Evolutionary conservation across 1,140 invertebrate species (phyloP), one percentile per base, ranked within the genome.

Genomic region (Drosophila sulfurigaster): DNA sequence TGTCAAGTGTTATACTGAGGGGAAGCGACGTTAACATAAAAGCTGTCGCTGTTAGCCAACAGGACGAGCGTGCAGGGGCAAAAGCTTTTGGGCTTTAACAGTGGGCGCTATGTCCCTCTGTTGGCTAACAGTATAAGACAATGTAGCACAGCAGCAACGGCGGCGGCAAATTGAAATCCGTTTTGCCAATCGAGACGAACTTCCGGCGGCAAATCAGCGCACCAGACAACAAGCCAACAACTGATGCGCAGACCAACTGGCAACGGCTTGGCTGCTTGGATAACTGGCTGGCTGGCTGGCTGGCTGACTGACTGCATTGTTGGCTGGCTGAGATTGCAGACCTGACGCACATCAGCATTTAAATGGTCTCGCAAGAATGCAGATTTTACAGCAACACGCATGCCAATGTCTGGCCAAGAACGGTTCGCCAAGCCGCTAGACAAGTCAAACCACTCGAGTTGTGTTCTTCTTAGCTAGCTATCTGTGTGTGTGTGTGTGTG

Each of bases 201-300:
- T 89, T 89, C 85, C 85, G 85, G 85, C 85, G 85, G 85, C 86
- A 89, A 89, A 85, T 90, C 81, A 89, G 85, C 85, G 85, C 85
- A 89, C 64, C 85, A 89, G 85, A 78, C 78, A 16, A 28, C 28
- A 15, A 48, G 48, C 51, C 54, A 76, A 59, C 60, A 69, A 79
- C 85, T 88, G 80, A 83, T 77, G 83, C 85, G 83, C 83, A 89
- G 73, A 69, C 64, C 51, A 38, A 52, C 35, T 65, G 32, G 59
- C 73, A 56, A 46, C 48, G 38, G 54, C 25, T 41, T 28, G 51
- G 28, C 48, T 3, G 35, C 20, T 6, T 41, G 35, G 32, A 20
- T 38, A 11, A 5, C 32, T 69, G 30, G n/a, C 41, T 49, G 35
- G 32, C 38, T 38, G 11, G 10, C 32, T 69, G 30, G n/a, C 41